phyloP scores from a whole-genome alignment of 2,797 vertebrate species.

The Pseudochirops corinnae region DNA sequence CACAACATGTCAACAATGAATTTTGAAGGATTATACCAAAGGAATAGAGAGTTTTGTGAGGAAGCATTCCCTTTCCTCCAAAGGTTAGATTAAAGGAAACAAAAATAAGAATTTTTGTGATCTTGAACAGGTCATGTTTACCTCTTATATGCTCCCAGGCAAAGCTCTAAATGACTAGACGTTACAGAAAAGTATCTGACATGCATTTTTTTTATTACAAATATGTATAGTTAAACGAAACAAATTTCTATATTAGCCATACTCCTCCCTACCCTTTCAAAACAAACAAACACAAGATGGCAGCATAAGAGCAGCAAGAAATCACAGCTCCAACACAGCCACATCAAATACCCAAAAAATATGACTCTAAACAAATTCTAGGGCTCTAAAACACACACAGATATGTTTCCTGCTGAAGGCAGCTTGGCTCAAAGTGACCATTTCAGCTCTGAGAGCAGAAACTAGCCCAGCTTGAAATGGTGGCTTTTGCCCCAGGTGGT shows the following conservation, averaged over 20 bases:
- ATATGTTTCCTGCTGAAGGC: too few relatives aligned
- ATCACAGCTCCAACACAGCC: too few relatives aligned
- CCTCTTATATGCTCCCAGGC: background rate
- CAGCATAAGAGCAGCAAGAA: too few relatives aligned
- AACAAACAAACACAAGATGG: background rate
- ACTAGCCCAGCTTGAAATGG: too few relatives aligned
- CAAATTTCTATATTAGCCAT: background rate
- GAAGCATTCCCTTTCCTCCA: conserved; percentile 19
- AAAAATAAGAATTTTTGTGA: background rate
- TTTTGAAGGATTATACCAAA: conserved; percentile 30
- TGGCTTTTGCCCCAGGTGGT: too few relatives aligned
- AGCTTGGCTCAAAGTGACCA: too few relatives aligned
- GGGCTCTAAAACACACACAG: too few relatives aligned
- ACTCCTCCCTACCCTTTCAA: background rate
- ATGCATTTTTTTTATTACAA: background rate
- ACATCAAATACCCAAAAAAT: too few relatives aligned
- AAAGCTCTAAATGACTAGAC: background rate
- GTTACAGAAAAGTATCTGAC: background rate
- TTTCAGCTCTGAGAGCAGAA: too few relatives aligned
- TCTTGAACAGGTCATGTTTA: background rate
- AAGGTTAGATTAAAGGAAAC: conserved; percentile 12
- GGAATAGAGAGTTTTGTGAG: background rate
- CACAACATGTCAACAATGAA: background rate
- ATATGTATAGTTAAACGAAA: background rate
- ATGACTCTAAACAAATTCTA: too few relatives aligned